A percentile compares a stretch with the other conserved stretches of the same genome.
phyloP scores from a whole-genome alignment of 2,113 vertebrate species.

The Xiphophorus couchianus region DNA sequence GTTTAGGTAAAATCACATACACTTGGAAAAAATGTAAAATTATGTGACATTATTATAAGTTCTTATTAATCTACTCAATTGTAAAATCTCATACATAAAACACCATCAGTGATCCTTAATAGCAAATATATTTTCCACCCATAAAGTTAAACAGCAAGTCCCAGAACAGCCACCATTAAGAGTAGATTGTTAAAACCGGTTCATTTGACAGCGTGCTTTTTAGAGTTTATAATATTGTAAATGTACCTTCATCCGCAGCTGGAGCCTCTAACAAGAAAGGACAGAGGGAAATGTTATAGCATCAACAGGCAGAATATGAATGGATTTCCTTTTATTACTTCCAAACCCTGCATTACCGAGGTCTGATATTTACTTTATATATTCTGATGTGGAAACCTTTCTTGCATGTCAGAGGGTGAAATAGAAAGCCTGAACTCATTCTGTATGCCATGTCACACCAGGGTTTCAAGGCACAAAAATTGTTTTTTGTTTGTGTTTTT shows the following conservation, averaged over 20 bases:
- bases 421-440: constrained; percentile 35
- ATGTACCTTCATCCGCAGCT: constrained; percentile 57
- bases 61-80: too few relatives aligned
- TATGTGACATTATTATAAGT: too few relatives aligned
- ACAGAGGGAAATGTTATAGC: constrained; percentile 37
- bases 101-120: too few relatives aligned
- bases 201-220: too few relatives aligned
- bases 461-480: constrained; percentile 11
- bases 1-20: too few relatives aligned
- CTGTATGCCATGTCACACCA: constrained; percentile 4
- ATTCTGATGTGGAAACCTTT: constrained; percentile 24
- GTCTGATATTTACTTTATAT: constrained; percentile 17
- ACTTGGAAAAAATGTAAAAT: too few relatives aligned
- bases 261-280: constrained; percentile 34
- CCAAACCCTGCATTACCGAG: background rate
- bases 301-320: constrained; percentile 24
- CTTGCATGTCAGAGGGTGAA: constrained; percentile 12
- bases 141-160: background rate
- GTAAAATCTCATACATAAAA: too few relatives aligned
- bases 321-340: constrained; percentile 13
- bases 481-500: background rate
- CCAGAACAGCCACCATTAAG: too few relatives aligned
- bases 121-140: too few relatives aligned
- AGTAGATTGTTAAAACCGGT: too few relatives aligned
- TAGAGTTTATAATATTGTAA: background rate